These are phyloP conservation scores for Oscheius myriophilus DNA, from an alignment of 2,888 invertebrate genomes.

Conservation along the genomic window DNA sequence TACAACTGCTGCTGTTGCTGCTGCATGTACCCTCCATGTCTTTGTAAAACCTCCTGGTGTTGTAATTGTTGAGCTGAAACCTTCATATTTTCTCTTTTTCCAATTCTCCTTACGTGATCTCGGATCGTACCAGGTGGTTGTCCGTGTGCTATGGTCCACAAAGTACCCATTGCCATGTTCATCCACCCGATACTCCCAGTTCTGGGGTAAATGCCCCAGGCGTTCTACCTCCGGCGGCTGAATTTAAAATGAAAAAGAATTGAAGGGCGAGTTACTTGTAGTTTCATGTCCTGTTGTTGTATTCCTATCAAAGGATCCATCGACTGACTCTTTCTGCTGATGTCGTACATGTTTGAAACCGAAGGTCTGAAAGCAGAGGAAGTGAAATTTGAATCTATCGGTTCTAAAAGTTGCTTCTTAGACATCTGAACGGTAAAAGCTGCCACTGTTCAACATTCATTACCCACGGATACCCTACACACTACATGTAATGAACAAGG, in stretches of 20 bases:
- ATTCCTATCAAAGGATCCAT: constrained; percentile 38
- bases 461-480: no score
- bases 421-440: no score
- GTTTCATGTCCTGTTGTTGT: not conserved
- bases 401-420: no score
- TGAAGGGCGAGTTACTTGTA: not conserved
- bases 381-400: not conserved
- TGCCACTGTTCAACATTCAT: no score
- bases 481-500: no score
- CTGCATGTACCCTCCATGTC: constrained; percentile 28
- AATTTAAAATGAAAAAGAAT: not conserved
- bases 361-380: not conserved
- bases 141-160: constrained; percentile 49
- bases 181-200: constrained; percentile 49
- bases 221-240: constrained; percentile 26
- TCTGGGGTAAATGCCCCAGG: constrained; percentile 40
- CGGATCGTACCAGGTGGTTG: constrained; percentile 51
- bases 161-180: constrained; percentile 45
- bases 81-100: not conserved
- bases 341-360: constrained; percentile 13
- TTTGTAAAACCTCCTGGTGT: constrained; percentile 8
- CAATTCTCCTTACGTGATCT: constrained; percentile 29
- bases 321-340: constrained; percentile 38
- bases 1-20: constrained; percentile 37
- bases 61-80: constrained; percentile 1